phyloP scores from a whole-genome alignment of 2,888 invertebrate genomes.

The Spicauda simplicius region DNA sequence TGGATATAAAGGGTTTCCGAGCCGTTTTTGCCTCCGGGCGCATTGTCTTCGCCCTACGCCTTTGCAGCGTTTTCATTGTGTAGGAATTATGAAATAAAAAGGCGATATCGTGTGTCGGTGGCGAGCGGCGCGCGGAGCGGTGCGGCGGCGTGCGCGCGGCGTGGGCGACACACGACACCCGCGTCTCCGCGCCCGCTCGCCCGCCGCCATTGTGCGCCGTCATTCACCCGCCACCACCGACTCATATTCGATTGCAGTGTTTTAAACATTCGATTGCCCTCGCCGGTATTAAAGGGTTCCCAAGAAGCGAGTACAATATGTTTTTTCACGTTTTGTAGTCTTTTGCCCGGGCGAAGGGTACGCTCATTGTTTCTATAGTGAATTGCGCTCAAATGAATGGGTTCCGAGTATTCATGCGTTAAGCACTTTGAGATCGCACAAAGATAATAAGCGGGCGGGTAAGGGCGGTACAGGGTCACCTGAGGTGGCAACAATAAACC shows the following conservation, averaged over 20 bases:
- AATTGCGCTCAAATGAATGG: conserved; percentile 77
- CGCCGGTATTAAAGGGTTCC: conserved; percentile 78
- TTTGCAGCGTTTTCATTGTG: conserved; percentile 75
- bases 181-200: conserved; percentile 39
- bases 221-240: conserved; percentile 65
- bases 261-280: conserved; percentile 84
- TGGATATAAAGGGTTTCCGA: conserved; percentile 81
- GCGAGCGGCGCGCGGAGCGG: conserved; percentile 56
- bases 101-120: conserved; percentile 80
- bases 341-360: conserved; percentile 78
- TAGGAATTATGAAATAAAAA: conserved; percentile 82
- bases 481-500: conserved; percentile 73
- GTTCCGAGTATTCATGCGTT: conserved; percentile 70
- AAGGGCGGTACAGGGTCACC: conserved; percentile 67
- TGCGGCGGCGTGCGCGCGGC: conserved; percentile 51
- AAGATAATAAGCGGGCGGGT: conserved; percentile 76
- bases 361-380: conserved; percentile 79
- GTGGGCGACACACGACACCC: conserved; percentile 46
- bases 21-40: conserved; percentile 81
- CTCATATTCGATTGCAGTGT: conserved; percentile 81
- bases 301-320: conserved; percentile 74
- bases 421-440: conserved; percentile 73
- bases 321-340: conserved; percentile 71
- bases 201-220: conserved; percentile 57
- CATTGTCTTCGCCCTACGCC: conserved; percentile 83